Base-by-base conservation (phyloP, 2,888 invertebrate species). In the Pristionchus japonicus region DNA sequence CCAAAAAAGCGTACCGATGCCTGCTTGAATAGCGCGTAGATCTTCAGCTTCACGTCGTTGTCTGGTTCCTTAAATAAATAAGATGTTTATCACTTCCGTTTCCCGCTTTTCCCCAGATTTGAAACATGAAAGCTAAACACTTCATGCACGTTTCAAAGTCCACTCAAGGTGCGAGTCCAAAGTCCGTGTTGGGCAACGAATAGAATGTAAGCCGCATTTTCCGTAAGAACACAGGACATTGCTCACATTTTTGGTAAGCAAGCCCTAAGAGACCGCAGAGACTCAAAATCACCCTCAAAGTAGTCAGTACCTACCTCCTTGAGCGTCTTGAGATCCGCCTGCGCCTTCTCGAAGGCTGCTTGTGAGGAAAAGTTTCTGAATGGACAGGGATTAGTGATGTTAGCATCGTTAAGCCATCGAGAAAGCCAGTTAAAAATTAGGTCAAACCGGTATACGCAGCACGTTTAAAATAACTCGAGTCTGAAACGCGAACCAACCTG, bases 11-110 rank as follows among this genome's bases (percentile, higher is more conserved):
- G 6, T 34, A 86, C 86, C 49, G 86, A 70, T 89, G 95, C 95
- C 95, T 96, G 96, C 92, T 96, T 96, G 92, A 95, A 96, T 4
- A 96, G 93, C 2, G 95, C 95, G 93, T 96, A 96, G 20, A 96
- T 91, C 90, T 95, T 93, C 43, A 96, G 93, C 92, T 96, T 96
- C 2, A 94, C 94, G 70, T 95, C 95, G 93, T 95, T 95, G 57
- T 95, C 95, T 27, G 95, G 96, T 84, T 95, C 95, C 89, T 86
- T 47, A 31, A 47, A 1, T 20, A 3, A 27, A 27, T 17, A 1
- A 17, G 34, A 31, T 82, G 47, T 6, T 80, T 13, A 82, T 82
- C 43, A 80, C 3, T 15, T n/a, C 43, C 13, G 43, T 34, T 43
- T 15, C 4, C 9, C 43, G 4, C 23, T 20, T 47, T 15, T 27